Conservation (phyloP, 1,140 invertebrate species). For the Drosophila virilis region DNA sequence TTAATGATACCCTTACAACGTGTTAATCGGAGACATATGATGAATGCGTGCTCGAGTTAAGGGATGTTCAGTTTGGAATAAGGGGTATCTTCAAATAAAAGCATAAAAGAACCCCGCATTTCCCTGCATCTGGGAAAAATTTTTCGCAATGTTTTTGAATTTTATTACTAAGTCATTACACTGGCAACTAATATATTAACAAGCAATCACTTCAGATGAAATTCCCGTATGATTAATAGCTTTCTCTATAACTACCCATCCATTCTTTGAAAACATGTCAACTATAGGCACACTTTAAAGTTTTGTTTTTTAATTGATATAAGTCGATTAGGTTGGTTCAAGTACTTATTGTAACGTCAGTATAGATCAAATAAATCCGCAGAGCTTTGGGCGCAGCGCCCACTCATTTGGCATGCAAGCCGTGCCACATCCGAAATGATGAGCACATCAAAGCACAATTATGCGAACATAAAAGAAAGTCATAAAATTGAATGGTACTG, state of each 20-base stretch:
- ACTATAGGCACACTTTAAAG: conserved; percentile 49
- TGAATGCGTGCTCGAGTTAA: conserved; percentile 46
- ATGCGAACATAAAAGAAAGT: conserved; percentile 60
- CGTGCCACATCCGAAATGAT: conserved; percentile 42
- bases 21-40: conserved; percentile 59
- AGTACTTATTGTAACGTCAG: not conserved
- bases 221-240: not conserved
- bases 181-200: not conserved
- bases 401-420: conserved; percentile 19
- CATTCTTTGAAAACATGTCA: conserved; percentile 29
- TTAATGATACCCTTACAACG: conserved; percentile 41
- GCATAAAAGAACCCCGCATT: not conserved
- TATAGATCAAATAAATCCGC: conserved; percentile 13
- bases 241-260: conserved; percentile 21
- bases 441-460: conserved; percentile 64
- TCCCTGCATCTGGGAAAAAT: not conserved
- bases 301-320: conserved; percentile 19
- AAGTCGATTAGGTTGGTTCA: conserved; percentile 14
- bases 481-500: conserved; percentile 47
- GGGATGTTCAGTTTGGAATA: conserved; percentile 15
- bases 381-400: conserved; percentile 9
- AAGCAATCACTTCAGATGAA: not conserved
- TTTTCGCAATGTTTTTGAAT: not conserved
- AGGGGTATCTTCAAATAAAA: too few relatives aligned
- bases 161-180: not conserved